Evolutionary conservation across 2,888 invertebrate genomes (phyloP).

Genomic region (Tetheella fluctuosa): DNA sequence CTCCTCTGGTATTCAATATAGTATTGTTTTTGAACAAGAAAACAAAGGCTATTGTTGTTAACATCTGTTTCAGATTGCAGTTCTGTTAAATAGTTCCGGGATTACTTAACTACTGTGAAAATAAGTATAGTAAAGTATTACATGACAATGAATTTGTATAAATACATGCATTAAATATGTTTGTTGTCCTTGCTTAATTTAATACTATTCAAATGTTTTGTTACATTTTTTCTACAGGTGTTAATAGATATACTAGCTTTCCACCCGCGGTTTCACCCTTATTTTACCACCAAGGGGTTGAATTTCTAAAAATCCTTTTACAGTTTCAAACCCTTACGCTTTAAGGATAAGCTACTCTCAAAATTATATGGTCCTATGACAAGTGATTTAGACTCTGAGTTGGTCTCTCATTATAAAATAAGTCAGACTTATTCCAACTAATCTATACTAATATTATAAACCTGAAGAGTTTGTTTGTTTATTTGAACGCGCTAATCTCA

Average conservation of each 20-base stretch:
- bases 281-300: no score
- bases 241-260: neutral
- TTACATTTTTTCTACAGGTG: neutral
- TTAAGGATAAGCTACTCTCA: no score
- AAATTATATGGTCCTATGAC: no score
- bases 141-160: constrained; percentile 2
- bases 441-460: no score
- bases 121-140: neutral
- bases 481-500: no score
- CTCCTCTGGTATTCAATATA: neutral
- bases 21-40: constrained; percentile 11
- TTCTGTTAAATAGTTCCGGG: constrained; percentile 18
- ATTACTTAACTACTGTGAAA: constrained; percentile 10
- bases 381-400: no score
- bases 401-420: no score
- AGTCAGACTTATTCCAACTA: no score
- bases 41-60: constrained; percentile 23
- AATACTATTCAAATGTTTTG: neutral
- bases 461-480: no score
- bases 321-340: no score
- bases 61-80: constrained; percentile 15
- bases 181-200: constrained; percentile 4
- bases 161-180: neutral
- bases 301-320: no score
- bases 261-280: no score